Conservation (phyloP, 2,888 invertebrate genomes). For the Odontothrips loti region DNA sequence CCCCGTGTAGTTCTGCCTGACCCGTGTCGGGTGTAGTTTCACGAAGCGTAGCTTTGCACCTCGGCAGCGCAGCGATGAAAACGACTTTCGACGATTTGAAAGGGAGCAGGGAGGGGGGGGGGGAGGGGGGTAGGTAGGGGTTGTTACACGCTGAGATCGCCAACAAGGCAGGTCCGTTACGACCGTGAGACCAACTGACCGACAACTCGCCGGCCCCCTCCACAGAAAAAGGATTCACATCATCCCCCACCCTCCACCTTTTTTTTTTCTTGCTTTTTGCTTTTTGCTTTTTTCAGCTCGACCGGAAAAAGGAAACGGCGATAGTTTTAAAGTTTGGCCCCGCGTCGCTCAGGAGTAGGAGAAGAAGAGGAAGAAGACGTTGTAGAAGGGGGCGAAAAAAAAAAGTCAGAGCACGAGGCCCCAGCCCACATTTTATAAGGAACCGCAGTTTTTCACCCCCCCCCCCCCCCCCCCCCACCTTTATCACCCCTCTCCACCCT, state of each 20-base stretch:
- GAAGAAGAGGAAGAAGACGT: neutral
- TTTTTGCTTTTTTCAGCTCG: neutral
- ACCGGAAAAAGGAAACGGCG: neutral
- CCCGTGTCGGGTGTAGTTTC: too few species aligned
- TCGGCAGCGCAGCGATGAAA: neutral
- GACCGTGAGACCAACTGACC: neutral
- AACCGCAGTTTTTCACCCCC: neutral
- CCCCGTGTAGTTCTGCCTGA: too few species aligned
- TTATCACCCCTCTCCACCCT: neutral
- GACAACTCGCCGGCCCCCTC: neutral
- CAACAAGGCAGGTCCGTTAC: neutral
- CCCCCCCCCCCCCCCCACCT: neutral
- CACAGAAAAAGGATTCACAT: neutral
- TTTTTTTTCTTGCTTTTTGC: too few species aligned
- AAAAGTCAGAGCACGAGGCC: neutral
- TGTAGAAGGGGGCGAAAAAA: neutral
- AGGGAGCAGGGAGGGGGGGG: neutral
- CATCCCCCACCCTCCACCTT: neutral
- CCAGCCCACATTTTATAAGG: neutral
- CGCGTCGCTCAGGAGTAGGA: neutral
- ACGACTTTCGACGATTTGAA: neutral
- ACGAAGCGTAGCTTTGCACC: too few species aligned
- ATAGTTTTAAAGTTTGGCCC: slow-evolving; percentile 18
- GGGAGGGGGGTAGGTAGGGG: neutral
- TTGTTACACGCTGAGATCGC: neutral